Evolutionary conservation across 2,113 vertebrate species (phyloP).

Genomic region (Eudorcas thomsonii): DNA sequence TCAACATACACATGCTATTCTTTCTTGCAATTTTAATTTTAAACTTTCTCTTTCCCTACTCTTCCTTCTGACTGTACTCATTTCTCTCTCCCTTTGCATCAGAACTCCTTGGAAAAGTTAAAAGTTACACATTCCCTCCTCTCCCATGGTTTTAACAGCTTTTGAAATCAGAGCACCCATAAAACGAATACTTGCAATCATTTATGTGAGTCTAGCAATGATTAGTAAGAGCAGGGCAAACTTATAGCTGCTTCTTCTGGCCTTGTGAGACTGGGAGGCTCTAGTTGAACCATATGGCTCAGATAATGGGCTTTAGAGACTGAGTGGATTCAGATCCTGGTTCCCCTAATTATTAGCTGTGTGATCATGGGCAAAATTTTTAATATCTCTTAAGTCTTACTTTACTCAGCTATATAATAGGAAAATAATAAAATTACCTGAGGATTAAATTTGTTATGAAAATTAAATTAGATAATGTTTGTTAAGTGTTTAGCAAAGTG

Average conservation of each 20-base stretch:
- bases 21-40: slow-evolving; percentile 13
- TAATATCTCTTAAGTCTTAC: neutral
- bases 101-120: neutral
- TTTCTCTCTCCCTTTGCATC: neutral
- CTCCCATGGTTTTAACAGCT: neutral
- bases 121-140: neutral
- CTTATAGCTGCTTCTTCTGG: neutral
- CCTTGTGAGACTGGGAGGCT: neutral
- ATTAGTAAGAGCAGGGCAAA: neutral
- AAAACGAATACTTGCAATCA: neutral
- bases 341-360: neutral
- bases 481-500: neutral
- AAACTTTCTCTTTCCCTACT: neutral
- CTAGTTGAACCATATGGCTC: neutral
- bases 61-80: neutral
- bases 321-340: neutral
- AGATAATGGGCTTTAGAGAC: neutral
- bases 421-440: neutral
- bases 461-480: neutral
- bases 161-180: neutral
- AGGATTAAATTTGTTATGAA: neutral
- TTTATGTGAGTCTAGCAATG: neutral
- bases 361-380: neutral
- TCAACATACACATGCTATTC: neutral
- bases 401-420: slow-evolving; percentile 7